These are phyloP conservation scores for Dioctria rufipes DNA, from an alignment of 2,888 invertebrate species.

Conservation along the genomic window DNA sequence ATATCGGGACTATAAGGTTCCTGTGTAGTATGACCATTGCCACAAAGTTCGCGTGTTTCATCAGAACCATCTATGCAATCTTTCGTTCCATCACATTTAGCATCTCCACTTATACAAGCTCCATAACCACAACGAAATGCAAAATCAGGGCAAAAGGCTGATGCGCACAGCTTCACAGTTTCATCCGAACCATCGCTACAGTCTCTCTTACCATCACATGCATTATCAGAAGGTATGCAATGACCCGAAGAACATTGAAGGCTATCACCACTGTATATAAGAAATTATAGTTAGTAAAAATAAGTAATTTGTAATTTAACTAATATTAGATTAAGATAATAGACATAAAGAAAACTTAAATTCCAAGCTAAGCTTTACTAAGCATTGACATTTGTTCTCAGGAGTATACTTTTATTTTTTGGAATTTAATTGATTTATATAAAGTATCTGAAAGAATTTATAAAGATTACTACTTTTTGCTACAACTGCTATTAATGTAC, in stretches of 20 bases:
- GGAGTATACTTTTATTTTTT: too few species aligned
- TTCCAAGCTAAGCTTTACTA: too few species aligned
- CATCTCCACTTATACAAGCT: slow-evolving; percentile 61
- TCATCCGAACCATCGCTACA: slow-evolving; percentile 64
- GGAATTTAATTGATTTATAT: too few species aligned
- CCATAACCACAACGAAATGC: slow-evolving; percentile 66
- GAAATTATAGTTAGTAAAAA: background rate
- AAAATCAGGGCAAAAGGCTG: slow-evolving; percentile 61
- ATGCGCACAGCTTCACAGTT: slow-evolving; percentile 60
- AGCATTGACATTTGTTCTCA: too few species aligned
- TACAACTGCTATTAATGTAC: too few species aligned
- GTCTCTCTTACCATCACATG: slow-evolving; percentile 69
- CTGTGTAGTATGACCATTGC: background rate
- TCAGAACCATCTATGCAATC: slow-evolving; percentile 65
- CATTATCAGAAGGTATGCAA: slow-evolving; percentile 60
- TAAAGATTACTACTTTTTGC: too few species aligned
- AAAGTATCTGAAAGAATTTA: too few species aligned
- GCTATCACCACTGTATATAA: background rate
- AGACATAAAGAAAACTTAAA: too few species aligned
- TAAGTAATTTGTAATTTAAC: too few species aligned
- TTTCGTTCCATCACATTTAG: slow-evolving; percentile 61
- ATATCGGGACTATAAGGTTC: background rate
- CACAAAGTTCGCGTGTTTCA: slow-evolving; percentile 62
- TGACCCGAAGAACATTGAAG: slow-evolving; percentile 59
- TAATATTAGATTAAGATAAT: too few species aligned